These are phyloP conservation scores for Riptortus pedestris DNA, from an alignment of 1,140 invertebrate species.

Conservation along the genomic window DNA sequence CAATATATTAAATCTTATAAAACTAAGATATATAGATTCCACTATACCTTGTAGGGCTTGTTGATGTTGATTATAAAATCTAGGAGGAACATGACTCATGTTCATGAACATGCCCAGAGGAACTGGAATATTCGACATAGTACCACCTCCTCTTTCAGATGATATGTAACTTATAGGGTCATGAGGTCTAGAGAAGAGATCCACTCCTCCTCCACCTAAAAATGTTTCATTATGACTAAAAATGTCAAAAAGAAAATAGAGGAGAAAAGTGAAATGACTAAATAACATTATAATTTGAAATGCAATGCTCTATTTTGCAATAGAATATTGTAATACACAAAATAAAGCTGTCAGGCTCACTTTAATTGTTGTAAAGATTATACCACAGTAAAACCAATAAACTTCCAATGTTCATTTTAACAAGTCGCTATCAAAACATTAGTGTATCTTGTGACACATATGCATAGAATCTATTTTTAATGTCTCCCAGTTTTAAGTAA, in stretches of 20 bases:
- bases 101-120: constrained; percentile 93
- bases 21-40: too few relatives aligned
- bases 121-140: constrained; percentile 69
- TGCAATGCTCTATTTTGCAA: too few relatives aligned
- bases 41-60: constrained; percentile 46
- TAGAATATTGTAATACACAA: too few relatives aligned
- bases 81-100: constrained; percentile 76
- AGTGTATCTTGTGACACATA: too few relatives aligned
- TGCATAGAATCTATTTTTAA: too few relatives aligned
- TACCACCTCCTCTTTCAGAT: constrained; percentile 67
- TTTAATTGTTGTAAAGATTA: background rate
- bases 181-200: constrained; percentile 56
- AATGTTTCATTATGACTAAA: background rate
- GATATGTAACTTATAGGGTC: constrained; percentile 91
- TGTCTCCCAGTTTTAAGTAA: too few relatives aligned
- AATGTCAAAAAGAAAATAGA: background rate
- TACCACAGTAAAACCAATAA: too few relatives aligned
- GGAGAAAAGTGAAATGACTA: too few relatives aligned
- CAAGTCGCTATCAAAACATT: too few relatives aligned
- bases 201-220: constrained; percentile 34
- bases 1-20: too few relatives aligned
- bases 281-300: too few relatives aligned
- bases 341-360: background rate
- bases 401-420: too few relatives aligned
- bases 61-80: constrained; percentile 76